Percentiles rank a stretch among this genome's conserved stretches.
Evolutionary conservation across 1,140 invertebrate genomes (phyloP).

Genomic region (Papilio xuthus): DNA sequence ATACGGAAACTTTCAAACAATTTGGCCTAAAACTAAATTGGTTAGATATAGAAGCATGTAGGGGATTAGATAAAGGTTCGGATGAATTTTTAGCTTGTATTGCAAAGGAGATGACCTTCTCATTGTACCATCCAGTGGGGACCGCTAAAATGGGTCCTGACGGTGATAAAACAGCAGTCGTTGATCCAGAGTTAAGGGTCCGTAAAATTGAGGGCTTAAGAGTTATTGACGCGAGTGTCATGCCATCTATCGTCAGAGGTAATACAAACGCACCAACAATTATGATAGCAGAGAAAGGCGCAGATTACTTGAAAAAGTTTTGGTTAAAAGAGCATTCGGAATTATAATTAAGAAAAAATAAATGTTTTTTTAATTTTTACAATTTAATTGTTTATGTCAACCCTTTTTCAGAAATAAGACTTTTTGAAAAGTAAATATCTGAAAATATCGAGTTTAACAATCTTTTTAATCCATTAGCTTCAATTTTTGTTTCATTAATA

Average conservation of each 20-base stretch:
- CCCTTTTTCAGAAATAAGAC: not conserved
- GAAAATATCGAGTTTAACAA: too few species aligned
- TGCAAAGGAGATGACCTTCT: constrained; percentile 71
- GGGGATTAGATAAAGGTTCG: constrained; percentile 58
- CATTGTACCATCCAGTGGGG: constrained; percentile 85
- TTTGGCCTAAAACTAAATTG: constrained; percentile 64
- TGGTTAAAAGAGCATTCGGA: constrained; percentile 46
- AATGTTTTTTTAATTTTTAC: not conserved
- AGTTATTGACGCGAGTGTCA: constrained; percentile 88
- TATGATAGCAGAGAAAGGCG: constrained; percentile 87
- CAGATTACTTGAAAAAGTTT: constrained; percentile 85
- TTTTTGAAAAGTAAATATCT: too few species aligned
- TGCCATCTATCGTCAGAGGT: constrained; percentile 86
- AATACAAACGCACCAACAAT: constrained; percentile 87
- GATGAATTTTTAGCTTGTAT: constrained; percentile 83
- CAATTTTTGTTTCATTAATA: too few species aligned
- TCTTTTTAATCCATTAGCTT: too few species aligned
- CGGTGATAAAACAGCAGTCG: constrained; percentile 84
- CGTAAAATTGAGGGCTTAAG: constrained; percentile 84
- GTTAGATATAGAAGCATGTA: constrained; percentile 70
- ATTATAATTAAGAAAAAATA: constrained; percentile 31
- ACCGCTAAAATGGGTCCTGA: constrained; percentile 90
- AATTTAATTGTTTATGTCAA: not conserved
- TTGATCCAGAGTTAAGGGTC: constrained; percentile 85
- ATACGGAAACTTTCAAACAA: constrained; percentile 77